Evolutionary conservation across 2,113 vertebrate species (phyloP).

Genomic region (Oreochromis spilurus): DNA sequence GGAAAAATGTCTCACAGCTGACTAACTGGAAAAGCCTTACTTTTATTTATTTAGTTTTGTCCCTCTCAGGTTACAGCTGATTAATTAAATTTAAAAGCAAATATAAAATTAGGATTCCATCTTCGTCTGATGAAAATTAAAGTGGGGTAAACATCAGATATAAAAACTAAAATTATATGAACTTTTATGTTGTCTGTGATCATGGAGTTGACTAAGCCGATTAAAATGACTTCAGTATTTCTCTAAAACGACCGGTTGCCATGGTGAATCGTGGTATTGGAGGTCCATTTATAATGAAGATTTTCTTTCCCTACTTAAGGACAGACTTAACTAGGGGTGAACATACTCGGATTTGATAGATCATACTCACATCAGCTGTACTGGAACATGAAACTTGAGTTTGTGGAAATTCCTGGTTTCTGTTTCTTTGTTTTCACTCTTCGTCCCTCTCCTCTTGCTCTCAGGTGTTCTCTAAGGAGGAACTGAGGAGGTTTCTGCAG

Average conservation of each 20-base stretch:
- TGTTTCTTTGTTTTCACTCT: not conserved
- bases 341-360: not conserved
- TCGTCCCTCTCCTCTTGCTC: not conserved
- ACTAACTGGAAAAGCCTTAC: not conserved
- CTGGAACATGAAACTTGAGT: not conserved
- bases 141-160: not conserved
- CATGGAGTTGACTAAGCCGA: too few relatives aligned
- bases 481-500: conserved; percentile 81
- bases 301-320: not conserved
- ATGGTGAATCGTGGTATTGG: not conserved
- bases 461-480: conserved; percentile 93
- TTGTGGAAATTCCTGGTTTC: not conserved
- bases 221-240: not conserved
- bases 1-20: not conserved
- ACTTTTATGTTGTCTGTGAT: too few relatives aligned
- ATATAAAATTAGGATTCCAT: not conserved
- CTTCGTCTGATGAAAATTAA: not conserved
- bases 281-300: not conserved
- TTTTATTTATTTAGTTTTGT: not conserved
- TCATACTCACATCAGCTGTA: not conserved
- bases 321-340: not conserved
- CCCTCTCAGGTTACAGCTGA: not conserved
- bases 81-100: not conserved
- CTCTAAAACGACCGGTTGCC: not conserved
- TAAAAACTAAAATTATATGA: too few relatives aligned